phyloP scores from a whole-genome alignment of 2,888 invertebrate genomes.

The Podabrus alpinus region DNA sequence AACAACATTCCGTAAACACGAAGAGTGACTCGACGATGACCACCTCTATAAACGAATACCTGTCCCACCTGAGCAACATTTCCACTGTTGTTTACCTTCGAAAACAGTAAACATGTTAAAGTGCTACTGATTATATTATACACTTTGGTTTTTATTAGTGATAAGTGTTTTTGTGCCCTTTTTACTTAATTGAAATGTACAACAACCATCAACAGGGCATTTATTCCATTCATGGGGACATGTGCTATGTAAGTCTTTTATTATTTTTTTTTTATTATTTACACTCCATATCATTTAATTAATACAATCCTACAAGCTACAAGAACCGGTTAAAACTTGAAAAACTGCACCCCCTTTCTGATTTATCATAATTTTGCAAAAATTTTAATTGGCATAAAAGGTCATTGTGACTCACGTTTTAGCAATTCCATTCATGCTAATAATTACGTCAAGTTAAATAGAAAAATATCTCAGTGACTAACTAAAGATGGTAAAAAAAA shows the following conservation, averaged over 20 bases:
- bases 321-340: too few species aligned
- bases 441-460: background rate
- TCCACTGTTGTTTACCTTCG: background rate
- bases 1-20: slow-evolving; percentile 20
- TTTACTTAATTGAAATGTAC: slow-evolving; percentile 40
- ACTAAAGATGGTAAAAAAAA: background rate
- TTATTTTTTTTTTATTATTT: slow-evolving; percentile 1
- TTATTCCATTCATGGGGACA: slow-evolving; percentile 41
- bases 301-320: background rate
- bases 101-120: background rate
- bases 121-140: slow-evolving; percentile 11
- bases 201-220: slow-evolving; percentile 43
- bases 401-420: background rate
- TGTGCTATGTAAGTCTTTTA: slow-evolving; percentile 46
- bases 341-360: too few species aligned
- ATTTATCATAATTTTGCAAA: too few species aligned
- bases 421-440: background rate
- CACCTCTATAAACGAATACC: slow-evolving; percentile 14
- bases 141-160: slow-evolving; percentile 21
- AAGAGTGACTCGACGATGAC: slow-evolving; percentile 27
- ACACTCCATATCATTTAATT: slow-evolving; percentile 9
- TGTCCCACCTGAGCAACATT: slow-evolving; percentile 9
- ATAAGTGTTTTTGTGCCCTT: slow-evolving; percentile 5
- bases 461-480: background rate
- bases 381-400: background rate